These are phyloP conservation scores for Dryocosmus kuriphilus DNA, from an alignment of 2,888 invertebrate genomes.

Conservation along the genomic window DNA sequence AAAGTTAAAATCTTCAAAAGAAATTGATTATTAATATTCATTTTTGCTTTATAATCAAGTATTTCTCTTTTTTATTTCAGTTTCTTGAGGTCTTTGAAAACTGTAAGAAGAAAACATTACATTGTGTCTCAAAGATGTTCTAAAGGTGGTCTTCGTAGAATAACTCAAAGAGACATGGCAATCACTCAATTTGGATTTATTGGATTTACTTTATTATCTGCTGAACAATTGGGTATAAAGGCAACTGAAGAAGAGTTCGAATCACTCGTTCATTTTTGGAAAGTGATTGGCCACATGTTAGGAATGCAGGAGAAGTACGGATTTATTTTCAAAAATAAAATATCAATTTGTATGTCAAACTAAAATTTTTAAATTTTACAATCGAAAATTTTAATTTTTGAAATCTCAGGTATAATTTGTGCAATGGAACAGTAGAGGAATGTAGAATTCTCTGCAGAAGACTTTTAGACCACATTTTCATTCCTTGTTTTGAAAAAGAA, in stretches of 20 bases:
- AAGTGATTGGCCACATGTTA: slow-evolving; percentile 87
- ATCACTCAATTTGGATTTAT: slow-evolving; percentile 93
- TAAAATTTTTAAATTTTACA: background rate
- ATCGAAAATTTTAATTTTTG: background rate
- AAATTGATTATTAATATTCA: no score
- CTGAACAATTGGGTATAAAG: slow-evolving; percentile 83
- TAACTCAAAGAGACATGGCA: slow-evolving; percentile 91
- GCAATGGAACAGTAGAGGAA: slow-evolving; percentile 82
- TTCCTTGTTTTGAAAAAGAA: slow-evolving; percentile 81
- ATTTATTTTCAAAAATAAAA: background rate
- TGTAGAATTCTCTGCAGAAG: slow-evolving; percentile 81
- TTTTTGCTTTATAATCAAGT: background rate
- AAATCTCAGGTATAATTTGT: slow-evolving; percentile 85
- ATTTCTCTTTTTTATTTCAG: background rate
- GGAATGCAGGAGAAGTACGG: slow-evolving; percentile 88
- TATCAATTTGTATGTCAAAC: background rate
- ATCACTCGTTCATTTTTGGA: slow-evolving; percentile 90
- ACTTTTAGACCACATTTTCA: slow-evolving; percentile 81
- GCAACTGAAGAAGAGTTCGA: slow-evolving; percentile 83
- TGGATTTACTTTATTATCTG: slow-evolving; percentile 84
- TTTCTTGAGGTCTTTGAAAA: slow-evolving; percentile 84
- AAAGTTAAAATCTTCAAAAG: no score
- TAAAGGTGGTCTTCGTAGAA: slow-evolving; percentile 79
- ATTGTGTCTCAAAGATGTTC: slow-evolving; percentile 80
- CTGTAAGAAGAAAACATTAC: slow-evolving; percentile 84